Evolutionary conservation across 2,888 invertebrate genomes (phyloP), one percentile per base, ranked within the genome.

Genomic region (Nycteola revayana): DNA sequence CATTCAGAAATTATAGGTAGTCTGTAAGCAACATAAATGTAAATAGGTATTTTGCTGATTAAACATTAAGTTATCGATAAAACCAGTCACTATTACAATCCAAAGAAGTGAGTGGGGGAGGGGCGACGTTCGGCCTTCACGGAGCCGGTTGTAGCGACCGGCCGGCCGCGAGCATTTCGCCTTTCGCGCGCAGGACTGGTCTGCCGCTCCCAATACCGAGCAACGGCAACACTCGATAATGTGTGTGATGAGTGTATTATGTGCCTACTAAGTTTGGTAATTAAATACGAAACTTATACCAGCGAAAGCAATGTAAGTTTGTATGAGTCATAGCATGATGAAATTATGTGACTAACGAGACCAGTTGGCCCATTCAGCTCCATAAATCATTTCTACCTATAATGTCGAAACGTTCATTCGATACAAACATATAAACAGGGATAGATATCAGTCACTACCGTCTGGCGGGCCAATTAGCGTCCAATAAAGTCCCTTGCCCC

Each of bases 111-210:
- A 72, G 74, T 68, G 78, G 73, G 74, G 80, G 58, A 47, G 60
- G 76, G 77, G 78, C 67, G 75, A 59, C 49, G 60, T 55, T 60
- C 83, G 88, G 86, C 88, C 87, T 88, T 88, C 87, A 77, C 79
- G 59, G 68, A 88, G 83, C 88, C 88, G 88, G 88, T 88, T 87
- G 81, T 77, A 59, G 68, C 72, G 72, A 75, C 72, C 71, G 71
- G 73, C 72, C 69, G 73, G 73, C 72, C 77, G 76, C 76, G 68
- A 75, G 71, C 78, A 79, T 79, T 86, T 84, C 82, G 86, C 87
- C 87, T 87, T 86, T 87, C 87, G 84, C 78, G 79, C 69, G 65
- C 66, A 60, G 64, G 73, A 75, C 78, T 77, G 71, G 75, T 74
- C 74, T 66, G 71, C 75, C 80, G 79, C 74, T 77, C 79, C 79